Base-by-base conservation (phyloP, 1,140 invertebrate species). In the Listronotus oregonensis region DNA sequence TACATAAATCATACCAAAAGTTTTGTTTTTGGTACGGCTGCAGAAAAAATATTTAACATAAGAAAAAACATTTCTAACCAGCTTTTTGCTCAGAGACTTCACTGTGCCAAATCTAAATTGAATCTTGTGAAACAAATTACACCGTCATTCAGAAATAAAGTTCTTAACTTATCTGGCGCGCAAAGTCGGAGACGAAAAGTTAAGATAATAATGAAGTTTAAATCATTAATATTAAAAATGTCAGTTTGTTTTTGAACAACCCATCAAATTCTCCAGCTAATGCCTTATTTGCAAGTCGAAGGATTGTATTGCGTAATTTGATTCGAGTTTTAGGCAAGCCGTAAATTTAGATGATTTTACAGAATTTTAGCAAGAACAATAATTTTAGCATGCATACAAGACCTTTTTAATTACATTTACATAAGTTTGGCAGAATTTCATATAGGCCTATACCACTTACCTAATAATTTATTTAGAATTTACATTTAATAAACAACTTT, bases 241-340 rank as follows among this genome's bases (percentile, higher is more conserved):
- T 55, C 34, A 44, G 46, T 63, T 37, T 37, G 34, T 27, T 51
- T 27, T 10, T 32, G n/a, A 32, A 46, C 14, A 15, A 42, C 15
- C 21, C 56, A 43, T 59, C 56, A 59, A 59, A 59, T 47, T 9
- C 32, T 10, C n/a, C 31, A 9, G 32, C 31, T 67, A 67, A 67
- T 57, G 54, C 47, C 49, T 67, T 40, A 67, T 67, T 67, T 67
- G 60, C 66, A 67, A 67, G 54, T 67, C 66, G 52, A 47, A 57
- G 32, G 43, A 63, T 67, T 46, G 47, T 55, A 32, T 57, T 57
- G 40, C 44, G 43, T 57, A 67, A 50, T 67, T 61, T 62, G 50
- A 61, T 67, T 66, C 39, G 64, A 14, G 44, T 17, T 32, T 15
- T 6, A 43, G 17, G 6, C 40, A 27, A 37, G 37, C 18, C 31